Evolutionary conservation across 2,888 invertebrate genomes (phyloP), one percentile per base, ranked within the genome.

Genomic region (Bruchidius siliquastri): DNA sequence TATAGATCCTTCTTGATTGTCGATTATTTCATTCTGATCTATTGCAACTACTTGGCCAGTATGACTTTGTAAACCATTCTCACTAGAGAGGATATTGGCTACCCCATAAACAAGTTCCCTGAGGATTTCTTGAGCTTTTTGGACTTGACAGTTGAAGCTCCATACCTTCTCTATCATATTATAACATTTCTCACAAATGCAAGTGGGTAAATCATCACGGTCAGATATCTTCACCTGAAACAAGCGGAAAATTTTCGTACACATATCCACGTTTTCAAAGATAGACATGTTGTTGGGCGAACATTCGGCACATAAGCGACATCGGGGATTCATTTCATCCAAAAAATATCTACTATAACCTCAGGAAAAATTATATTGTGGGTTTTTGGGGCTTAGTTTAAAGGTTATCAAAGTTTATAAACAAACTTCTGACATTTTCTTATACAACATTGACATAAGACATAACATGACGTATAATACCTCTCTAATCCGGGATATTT

Each of bases 281-380:
- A 83, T 81, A 70, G 82, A 78, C 74, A 85, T 76, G 74, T 85
- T 80, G 75, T 83, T 81, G 49, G 79, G 75, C 71, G 78, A 80
- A 68, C 80, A 78, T 79, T 85, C 84, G 49, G 86, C 87, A 80
- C 87, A 87, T 72, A 87, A 82, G 68, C 87, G 85, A 75, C 87
- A 87, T 71, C 85, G 81, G 22, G 82, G 77, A 77, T 82, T 84
- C 84, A 85, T 85, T 73, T 74, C 77, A 76, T 77, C 76, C 49
- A 49, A 49, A 13, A 49, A 49, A 13, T n/a, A n/a, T 49, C 13
- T 49, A 49, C 6, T 49, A 1, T 49, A 49, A 1, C 18, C 18
- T 49, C 18, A 49, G 18, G 1, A 18, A 49, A 49, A 26, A 26
- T 26, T 26, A 49, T 18, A 49, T 13, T 49, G 13, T 49, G 2